Conservation (phyloP, 2,113 vertebrate genomes). For the Megaceryle maxima region DNA sequence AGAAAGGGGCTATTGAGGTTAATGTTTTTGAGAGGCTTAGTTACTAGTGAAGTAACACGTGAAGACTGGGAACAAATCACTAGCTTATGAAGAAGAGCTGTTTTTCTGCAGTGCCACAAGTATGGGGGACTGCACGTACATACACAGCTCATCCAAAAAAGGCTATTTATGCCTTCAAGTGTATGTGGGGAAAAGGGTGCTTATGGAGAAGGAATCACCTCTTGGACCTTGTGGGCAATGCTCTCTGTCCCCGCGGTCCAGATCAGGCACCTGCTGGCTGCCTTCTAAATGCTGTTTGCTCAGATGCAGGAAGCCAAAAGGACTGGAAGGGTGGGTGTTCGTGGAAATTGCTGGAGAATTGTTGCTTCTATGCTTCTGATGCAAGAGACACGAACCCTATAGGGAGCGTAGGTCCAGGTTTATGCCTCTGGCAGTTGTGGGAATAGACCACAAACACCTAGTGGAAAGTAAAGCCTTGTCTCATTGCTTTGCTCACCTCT, state of each 20-base stretch:
- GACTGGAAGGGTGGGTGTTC: background rate
- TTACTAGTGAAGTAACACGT: background rate
- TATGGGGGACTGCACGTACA: accelerated
- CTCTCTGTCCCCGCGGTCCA: background rate
- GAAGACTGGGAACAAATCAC: background rate
- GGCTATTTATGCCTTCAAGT: background rate
- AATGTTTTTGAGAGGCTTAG: background rate
- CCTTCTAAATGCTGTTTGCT: background rate
- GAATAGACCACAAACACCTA: background rate
- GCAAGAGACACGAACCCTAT: background rate
- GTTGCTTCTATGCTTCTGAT: background rate
- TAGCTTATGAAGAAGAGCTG: background rate
- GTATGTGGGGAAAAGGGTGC: background rate
- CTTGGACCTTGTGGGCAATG: background rate
- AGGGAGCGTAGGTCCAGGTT: background rate
- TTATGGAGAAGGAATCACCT: background rate
- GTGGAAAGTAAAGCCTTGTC: background rate
- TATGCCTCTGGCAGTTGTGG: background rate
- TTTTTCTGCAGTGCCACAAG: background rate
- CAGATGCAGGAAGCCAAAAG: background rate
- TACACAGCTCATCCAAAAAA: background rate
- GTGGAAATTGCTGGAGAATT: background rate
- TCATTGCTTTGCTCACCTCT: background rate
- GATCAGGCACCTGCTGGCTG: background rate
- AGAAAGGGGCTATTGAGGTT: background rate